Evolutionary conservation across 2,888 invertebrate species (phyloP).

Genomic region (Troides helena): DNA sequence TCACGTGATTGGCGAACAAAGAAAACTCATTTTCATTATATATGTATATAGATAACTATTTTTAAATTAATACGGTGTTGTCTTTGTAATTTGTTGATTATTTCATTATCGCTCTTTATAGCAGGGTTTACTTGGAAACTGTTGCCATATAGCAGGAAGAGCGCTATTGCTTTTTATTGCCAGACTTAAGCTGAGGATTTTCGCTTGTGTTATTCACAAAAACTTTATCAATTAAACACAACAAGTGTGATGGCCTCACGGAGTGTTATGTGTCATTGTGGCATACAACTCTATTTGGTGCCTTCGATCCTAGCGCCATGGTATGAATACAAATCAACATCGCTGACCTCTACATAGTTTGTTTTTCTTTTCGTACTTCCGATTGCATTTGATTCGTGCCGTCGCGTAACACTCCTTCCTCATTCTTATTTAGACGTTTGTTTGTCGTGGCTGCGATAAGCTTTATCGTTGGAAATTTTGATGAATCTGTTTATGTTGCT

Average conservation of each 20-base stretch:
- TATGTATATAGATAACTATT: too few species aligned
- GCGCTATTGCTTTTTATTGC: conserved; percentile 19
- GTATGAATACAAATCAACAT: conserved; percentile 47
- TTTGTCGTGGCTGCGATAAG: conserved; percentile 3
- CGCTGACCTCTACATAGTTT: conserved; percentile 50
- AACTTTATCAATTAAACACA: conserved; percentile 39
- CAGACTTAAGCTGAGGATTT: too few species aligned
- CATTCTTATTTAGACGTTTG: conserved; percentile 17
- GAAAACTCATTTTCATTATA: too few species aligned
- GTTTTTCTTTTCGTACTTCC: conserved; percentile 49
- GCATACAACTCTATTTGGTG: conserved; percentile 40
- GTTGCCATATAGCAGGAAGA: neutral
- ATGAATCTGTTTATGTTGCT: conserved; percentile 11
- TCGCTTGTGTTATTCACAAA: too few species aligned
- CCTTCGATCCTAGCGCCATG: conserved; percentile 34
- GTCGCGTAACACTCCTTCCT: conserved; percentile 22
- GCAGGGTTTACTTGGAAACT: too few species aligned
- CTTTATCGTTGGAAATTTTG: conserved; percentile 9
- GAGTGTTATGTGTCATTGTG: conserved; percentile 48
- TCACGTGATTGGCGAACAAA: too few species aligned
- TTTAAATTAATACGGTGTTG: too few species aligned
- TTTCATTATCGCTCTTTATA: too few species aligned
- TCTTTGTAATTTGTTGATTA: too few species aligned
- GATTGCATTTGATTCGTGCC: conserved; percentile 35
- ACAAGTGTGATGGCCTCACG: conserved; percentile 53